A percentile compares a stretch with the other conserved stretches of the same genome.
These are phyloP conservation scores for Lithobates sylvaticus DNA, from an alignment of 2,797 vertebrate genomes.

Conservation along the genomic window DNA sequence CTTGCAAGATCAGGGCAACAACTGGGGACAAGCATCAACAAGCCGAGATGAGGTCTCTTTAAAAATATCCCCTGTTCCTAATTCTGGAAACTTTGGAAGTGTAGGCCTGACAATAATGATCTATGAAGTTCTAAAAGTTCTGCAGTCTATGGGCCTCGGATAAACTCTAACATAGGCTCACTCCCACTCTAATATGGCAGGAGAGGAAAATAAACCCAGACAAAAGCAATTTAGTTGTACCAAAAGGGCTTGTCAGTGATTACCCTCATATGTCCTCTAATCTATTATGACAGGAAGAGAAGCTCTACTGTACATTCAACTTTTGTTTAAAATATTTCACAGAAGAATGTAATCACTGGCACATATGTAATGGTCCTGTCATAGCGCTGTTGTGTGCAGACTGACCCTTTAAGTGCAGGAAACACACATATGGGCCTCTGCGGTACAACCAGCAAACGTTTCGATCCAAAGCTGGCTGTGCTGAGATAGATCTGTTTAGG, in stretches of 20 bases:
- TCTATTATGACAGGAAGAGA: constrained; percentile 30
- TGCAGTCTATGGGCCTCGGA: neutral
- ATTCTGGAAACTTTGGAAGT: neutral
- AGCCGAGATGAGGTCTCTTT: neutral
- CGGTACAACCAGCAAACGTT: neutral
- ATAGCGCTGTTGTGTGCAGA: neutral
- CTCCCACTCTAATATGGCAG: neutral
- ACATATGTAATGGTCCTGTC: constrained; percentile 19
- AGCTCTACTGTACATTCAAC: constrained; percentile 5
- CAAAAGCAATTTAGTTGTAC: constrained; percentile 12
- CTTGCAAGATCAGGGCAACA: too few species aligned
- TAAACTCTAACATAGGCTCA: neutral
- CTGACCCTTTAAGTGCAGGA: neutral
- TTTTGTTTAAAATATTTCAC: constrained; percentile 42
- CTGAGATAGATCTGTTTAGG: neutral
- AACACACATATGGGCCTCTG: neutral
- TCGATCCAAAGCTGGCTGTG: neutral
- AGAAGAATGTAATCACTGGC: constrained; percentile 33
- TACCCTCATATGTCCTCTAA: constrained; percentile 16
- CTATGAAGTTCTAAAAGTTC: neutral
- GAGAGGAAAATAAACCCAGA: constrained; percentile 1
- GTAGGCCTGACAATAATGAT: neutral
- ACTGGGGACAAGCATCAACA: too few species aligned
- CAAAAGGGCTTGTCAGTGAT: constrained; percentile 25
- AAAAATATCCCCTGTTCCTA: neutral